Conservation (phyloP, 2,113 vertebrate species). For the Gymnogyps californianus region DNA sequence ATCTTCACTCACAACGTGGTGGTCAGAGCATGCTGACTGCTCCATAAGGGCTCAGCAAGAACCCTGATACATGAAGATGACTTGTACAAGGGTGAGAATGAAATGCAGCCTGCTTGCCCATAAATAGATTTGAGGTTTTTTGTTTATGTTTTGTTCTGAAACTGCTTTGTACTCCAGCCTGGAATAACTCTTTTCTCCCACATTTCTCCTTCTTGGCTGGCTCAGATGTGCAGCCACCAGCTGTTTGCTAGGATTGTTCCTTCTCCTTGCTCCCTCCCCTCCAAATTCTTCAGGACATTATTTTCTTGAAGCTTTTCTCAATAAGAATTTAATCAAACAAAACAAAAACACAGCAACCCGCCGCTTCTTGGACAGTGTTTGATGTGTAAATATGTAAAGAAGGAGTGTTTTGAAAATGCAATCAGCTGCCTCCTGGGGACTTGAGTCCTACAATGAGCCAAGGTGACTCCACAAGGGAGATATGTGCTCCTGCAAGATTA, state of each 20-base stretch:
- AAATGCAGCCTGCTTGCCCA: neutral
- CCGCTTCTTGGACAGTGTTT: constrained; percentile 52
- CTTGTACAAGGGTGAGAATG: constrained; percentile 44
- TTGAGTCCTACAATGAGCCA: constrained; percentile 2
- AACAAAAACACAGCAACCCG: constrained; percentile 54
- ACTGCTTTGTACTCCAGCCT: constrained; percentile 21
- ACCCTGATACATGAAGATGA: neutral
- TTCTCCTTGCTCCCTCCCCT: constrained; percentile 19
- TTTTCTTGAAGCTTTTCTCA: constrained; percentile 52
- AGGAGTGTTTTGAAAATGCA: constrained; percentile 50
- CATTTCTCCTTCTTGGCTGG: constrained; percentile 30
- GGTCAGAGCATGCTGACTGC: neutral
- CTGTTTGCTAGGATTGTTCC: constrained; percentile 51
- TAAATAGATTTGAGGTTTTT: constrained; percentile 14
- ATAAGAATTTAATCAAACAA: constrained; percentile 62
- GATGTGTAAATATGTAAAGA: constrained; percentile 66
- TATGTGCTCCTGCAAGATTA: constrained; percentile 13
- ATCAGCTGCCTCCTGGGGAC: constrained; percentile 36
- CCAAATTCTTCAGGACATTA: constrained; percentile 51
- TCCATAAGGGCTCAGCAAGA: constrained; percentile 12
- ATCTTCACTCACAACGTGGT: neutral
- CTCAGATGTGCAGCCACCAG: constrained; percentile 50
- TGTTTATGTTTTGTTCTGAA: constrained; percentile 31
- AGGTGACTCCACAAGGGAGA: constrained; percentile 19
- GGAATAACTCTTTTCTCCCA: constrained; percentile 50